These are phyloP conservation scores for Eupsilia transversa DNA, from an alignment of 2,888 invertebrate species.

Conservation along the genomic window DNA sequence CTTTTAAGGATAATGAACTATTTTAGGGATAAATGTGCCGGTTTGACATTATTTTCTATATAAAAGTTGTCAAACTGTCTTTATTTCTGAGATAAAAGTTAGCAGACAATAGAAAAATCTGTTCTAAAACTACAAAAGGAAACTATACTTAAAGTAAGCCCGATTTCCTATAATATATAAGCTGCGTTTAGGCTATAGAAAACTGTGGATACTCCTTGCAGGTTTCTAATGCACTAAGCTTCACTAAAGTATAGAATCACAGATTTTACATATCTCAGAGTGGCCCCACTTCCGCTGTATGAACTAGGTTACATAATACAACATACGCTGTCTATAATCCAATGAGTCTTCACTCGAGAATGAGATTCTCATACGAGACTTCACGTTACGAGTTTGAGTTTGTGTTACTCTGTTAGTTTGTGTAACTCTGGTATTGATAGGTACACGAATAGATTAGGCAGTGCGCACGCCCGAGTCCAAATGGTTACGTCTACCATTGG, in stretches of 20 bases:
- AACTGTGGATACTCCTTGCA: neutral
- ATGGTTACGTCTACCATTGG: neutral
- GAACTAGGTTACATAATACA: slow-evolving; percentile 13
- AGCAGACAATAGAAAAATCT: neutral
- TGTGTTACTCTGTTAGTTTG: slow-evolving; percentile 19
- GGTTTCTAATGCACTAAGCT: neutral
- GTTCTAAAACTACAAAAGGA: neutral
- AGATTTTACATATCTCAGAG: neutral
- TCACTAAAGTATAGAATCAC: neutral
- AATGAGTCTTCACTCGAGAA: slow-evolving; percentile 32
- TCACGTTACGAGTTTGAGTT: slow-evolving; percentile 14
- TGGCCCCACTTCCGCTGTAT: neutral
- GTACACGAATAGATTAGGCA: neutral
- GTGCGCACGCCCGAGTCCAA: neutral
- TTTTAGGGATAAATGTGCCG: neutral
- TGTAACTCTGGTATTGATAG: slow-evolving; percentile 38
- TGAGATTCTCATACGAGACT: slow-evolving; percentile 23
- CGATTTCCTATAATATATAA: neutral
- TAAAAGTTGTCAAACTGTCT: neutral
- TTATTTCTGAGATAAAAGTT: neutral
- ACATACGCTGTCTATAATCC: slow-evolving; percentile 13
- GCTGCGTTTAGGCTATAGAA: neutral
- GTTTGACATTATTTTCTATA: neutral
- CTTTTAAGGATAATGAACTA: too few relatives aligned
- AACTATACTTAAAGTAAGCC: neutral